Percentiles rank a stretch among this genome's conserved stretches.
Conservation (phyloP, 1,140 invertebrate species). For the Spodoptera frugiperda region DNA sequence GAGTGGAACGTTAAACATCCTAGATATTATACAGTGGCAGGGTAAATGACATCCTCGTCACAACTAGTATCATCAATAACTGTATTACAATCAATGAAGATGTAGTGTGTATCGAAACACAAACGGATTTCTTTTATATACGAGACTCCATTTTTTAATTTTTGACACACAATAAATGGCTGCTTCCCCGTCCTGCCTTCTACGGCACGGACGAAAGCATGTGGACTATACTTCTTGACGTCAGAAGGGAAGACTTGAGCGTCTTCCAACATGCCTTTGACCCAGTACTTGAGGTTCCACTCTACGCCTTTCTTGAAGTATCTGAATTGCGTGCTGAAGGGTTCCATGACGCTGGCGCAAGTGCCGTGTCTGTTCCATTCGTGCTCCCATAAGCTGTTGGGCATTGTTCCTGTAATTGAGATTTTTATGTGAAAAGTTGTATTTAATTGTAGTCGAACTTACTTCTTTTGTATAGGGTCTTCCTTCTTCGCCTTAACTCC, state of each 20-base stretch:
- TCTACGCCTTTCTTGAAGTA: constrained; percentile 5
- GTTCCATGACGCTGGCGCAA: background rate
- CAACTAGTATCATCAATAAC: background rate
- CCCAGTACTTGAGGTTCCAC: background rate
- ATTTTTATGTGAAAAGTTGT: too few relatives aligned
- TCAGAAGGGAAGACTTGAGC: background rate
- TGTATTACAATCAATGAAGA: constrained; percentile 4
- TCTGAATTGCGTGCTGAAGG: background rate
- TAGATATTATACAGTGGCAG: background rate
- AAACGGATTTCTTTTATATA: constrained; percentile 10
- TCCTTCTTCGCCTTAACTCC: too few relatives aligned
- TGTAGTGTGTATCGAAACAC: background rate
- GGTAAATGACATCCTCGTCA: background rate
- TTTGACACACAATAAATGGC: background rate
- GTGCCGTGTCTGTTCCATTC: constrained; percentile 12
- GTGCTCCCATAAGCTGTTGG: constrained; percentile 2
- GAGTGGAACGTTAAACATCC: too few relatives aligned
- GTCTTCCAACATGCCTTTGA: background rate
- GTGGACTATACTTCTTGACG: too few relatives aligned
- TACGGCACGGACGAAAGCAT: background rate
- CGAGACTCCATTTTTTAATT: background rate
- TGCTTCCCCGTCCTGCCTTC: background rate
- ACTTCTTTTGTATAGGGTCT: too few relatives aligned
- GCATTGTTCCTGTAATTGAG: background rate
- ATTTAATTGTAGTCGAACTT: too few relatives aligned